Evolutionary conservation across 2,888 invertebrate genomes (phyloP).

Genomic region (Oeneis ivallda): DNA sequence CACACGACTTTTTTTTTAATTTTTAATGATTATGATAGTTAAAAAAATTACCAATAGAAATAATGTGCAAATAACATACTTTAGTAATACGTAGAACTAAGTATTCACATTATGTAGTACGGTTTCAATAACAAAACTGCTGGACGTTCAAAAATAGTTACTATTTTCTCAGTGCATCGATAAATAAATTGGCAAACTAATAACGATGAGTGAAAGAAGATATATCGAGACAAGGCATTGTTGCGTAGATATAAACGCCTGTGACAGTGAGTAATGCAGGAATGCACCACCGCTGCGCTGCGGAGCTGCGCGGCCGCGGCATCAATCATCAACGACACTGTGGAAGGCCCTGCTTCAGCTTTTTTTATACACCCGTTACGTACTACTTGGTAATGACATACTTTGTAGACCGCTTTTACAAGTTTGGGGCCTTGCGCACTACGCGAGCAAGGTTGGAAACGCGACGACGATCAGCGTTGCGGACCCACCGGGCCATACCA

Average conservation of each 20-base stretch:
- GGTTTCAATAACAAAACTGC: neutral
- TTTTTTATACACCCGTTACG: slow-evolving; percentile 36
- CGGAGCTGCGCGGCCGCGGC: slow-evolving; percentile 21
- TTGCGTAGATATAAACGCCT: slow-evolving; percentile 31
- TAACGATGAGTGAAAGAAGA: slow-evolving; percentile 34
- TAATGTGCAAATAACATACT: no score
- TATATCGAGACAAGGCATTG: slow-evolving; percentile 39
- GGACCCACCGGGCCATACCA: no score
- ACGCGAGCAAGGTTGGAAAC: no score
- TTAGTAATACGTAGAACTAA: neutral
- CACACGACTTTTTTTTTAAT: no score
- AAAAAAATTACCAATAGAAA: neutral
- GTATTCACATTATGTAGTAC: no score
- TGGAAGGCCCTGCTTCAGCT: slow-evolving; percentile 35
- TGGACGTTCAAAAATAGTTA: neutral
- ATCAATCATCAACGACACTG: slow-evolving; percentile 36
- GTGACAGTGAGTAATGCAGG: slow-evolving; percentile 40
- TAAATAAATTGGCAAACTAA: slow-evolving; percentile 36
- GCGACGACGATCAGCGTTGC: no score
- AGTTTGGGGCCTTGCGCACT: no score
- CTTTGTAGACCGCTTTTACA: no score
- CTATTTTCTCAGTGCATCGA: slow-evolving; percentile 14
- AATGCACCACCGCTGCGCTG: slow-evolving; percentile 24
- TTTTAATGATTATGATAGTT: no score
- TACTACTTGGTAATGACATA: slow-evolving; percentile 36